These are phyloP conservation scores for Drosophila sordidapex DNA, from an alignment of 2,888 invertebrate genomes.

Conservation along the genomic window DNA sequence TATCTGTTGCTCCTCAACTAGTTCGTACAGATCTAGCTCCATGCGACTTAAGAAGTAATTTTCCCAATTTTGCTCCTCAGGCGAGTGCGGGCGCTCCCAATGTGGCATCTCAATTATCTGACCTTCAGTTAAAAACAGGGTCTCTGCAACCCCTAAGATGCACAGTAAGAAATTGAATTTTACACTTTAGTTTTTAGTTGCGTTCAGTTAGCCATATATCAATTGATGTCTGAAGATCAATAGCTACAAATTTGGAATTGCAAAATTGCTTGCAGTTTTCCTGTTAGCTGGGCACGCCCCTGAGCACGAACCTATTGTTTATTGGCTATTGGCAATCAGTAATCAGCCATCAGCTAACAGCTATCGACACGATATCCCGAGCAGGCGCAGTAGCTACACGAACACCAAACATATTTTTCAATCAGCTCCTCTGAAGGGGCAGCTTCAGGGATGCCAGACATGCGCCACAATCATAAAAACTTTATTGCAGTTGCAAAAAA, in stretches of 20 bases:
- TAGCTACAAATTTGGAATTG: neutral
- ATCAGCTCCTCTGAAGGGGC: conserved; percentile 22
- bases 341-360: conserved; percentile 13
- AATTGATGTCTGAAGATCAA: neutral
- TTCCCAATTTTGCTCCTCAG: neutral
- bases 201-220: neutral
- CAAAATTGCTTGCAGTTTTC: neutral
- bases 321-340: conserved; percentile 39
- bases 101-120: conserved; percentile 26
- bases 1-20: conserved; percentile 47
- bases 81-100: neutral
- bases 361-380: conserved; percentile 32
- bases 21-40: conserved; percentile 34
- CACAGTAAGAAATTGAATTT: neutral
- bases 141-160: conserved; percentile 31
- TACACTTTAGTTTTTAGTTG: neutral
- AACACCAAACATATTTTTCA: conserved; percentile 15
- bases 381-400: conserved; percentile 67
- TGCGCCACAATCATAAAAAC: conserved; percentile 12
- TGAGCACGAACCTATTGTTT: conserved; percentile 1
- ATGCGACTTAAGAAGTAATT: neutral
- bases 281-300: conserved; percentile 17
- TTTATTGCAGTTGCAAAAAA: conserved; percentile 15
- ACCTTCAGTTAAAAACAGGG: neutral
- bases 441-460: conserved; percentile 24